Evolutionary conservation across 2,888 invertebrate species (phyloP).

Genomic region (Zygaena filipendulae): DNA sequence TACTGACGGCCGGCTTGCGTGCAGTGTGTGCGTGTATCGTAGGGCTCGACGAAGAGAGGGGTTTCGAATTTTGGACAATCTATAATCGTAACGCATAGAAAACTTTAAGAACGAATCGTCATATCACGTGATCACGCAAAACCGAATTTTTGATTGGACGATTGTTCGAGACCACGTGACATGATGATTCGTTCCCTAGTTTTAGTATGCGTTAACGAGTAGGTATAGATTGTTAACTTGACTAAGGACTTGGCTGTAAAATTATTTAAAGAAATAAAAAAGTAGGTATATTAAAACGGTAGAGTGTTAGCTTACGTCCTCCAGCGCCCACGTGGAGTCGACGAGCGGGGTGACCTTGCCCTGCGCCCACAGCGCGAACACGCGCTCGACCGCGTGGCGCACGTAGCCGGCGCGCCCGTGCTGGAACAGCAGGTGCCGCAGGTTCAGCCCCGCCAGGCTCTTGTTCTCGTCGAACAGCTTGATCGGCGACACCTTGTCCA

Average conservation of each 20-base stretch:
- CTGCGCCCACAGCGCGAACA: slow-evolving; percentile 80
- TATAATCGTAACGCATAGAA: no score
- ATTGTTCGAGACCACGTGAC: no score
- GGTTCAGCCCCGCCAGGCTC: slow-evolving; percentile 83
- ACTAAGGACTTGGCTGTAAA: not conserved
- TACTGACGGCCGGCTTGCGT: no score
- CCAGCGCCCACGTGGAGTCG: slow-evolving; percentile 89
- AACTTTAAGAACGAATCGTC: no score
- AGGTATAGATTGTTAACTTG: no score
- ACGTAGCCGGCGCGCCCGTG: slow-evolving; percentile 79
- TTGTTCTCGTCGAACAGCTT: slow-evolving; percentile 92
- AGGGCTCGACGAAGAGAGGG: no score
- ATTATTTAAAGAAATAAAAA: not conserved
- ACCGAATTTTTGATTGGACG: no score
- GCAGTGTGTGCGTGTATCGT: no score
- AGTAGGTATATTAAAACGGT: not conserved
- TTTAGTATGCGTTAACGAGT: no score
- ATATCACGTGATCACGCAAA: no score
- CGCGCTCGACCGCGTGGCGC: slow-evolving; percentile 74
- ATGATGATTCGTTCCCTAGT: no score
- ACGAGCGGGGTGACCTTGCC: slow-evolving; percentile 84
- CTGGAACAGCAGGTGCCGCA: slow-evolving; percentile 85
- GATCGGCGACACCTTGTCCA: slow-evolving; percentile 89
- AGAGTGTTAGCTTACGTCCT: slow-evolving; percentile 82
- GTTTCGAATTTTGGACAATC: no score